Evolutionary conservation across 2,888 invertebrate genomes (phyloP).

Genomic region (Byasa hedistus): DNA sequence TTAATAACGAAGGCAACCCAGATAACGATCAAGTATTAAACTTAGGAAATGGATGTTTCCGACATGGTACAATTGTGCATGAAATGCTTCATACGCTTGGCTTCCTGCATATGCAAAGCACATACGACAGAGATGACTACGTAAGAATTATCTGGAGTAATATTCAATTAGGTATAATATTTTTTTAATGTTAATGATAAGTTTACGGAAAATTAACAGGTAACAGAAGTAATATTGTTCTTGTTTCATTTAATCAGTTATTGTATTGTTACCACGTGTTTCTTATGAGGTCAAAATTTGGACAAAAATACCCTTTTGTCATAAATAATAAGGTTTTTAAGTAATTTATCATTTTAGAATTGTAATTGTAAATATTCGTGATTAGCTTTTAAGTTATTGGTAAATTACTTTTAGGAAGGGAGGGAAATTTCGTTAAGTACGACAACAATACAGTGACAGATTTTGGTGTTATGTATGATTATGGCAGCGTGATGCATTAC

Average conservation of each 20-base stretch:
- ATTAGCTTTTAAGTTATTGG: too few relatives aligned
- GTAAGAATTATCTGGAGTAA: constrained; percentile 86
- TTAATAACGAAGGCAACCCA: background rate
- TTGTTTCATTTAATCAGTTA: too few relatives aligned
- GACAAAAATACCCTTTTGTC: too few relatives aligned
- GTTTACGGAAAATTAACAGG: too few relatives aligned
- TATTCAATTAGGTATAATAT: constrained; percentile 74
- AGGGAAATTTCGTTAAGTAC: constrained; percentile 83
- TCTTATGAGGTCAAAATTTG: too few relatives aligned
- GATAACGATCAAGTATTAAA: constrained; percentile 63
- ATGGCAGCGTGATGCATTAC: constrained; percentile 86
- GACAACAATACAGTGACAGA: constrained; percentile 80
- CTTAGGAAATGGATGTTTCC: constrained; percentile 75
- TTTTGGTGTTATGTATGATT: constrained; percentile 84
- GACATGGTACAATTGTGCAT: constrained; percentile 84
- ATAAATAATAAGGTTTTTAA: too few relatives aligned
- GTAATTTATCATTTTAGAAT: too few relatives aligned
- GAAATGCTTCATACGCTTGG: constrained; percentile 89
- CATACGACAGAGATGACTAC: constrained; percentile 86
- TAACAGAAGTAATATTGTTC: too few relatives aligned
- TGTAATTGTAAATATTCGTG: too few relatives aligned
- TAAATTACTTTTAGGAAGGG: constrained; percentile 57
- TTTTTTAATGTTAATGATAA: too few relatives aligned
- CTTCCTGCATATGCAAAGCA: constrained; percentile 90
- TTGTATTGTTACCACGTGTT: too few relatives aligned